Conservation (phyloP, 2,797 vertebrate genomes). For the Aulostomus chinensis region DNA sequence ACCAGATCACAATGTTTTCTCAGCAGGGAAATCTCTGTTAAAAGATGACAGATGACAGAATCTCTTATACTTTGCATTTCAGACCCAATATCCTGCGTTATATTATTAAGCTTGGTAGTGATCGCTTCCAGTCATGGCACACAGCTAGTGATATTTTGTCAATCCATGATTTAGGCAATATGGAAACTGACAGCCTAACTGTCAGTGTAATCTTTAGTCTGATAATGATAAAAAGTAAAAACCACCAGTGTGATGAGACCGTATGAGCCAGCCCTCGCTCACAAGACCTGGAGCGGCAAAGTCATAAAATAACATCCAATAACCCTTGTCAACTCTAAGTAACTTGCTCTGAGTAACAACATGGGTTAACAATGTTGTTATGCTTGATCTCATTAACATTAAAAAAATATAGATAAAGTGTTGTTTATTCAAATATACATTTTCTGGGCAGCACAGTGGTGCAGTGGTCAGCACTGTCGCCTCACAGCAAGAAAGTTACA, state of each 20-base stretch:
- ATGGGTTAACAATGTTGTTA: background rate
- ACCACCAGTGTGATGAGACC: background rate
- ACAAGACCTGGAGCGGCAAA: background rate
- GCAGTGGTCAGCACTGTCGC: too few species aligned
- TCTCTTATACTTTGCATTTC: slow-evolving; percentile 11
- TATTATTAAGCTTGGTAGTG: slow-evolving; percentile 10
- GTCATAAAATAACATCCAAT: slow-evolving; percentile 5
- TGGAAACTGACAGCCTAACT: slow-evolving; percentile 29
- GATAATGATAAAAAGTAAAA: slow-evolving; percentile 14
- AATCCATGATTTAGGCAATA: slow-evolving; percentile 36
- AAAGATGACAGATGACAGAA: slow-evolving; percentile 1
- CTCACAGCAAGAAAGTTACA: too few species aligned
- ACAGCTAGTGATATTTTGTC: slow-evolving; percentile 39
- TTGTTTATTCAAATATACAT: too few species aligned
- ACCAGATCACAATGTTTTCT: background rate
- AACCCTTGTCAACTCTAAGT: background rate
- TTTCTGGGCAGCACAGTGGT: too few species aligned
- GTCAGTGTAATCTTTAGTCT: slow-evolving; percentile 20
- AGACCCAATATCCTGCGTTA: slow-evolving; percentile 1
- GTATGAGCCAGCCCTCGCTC: slow-evolving; percentile 1
- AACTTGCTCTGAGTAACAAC: slow-evolving; percentile 7
- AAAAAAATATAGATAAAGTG: too few species aligned
- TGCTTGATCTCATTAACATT: too few species aligned
- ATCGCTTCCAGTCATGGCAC: slow-evolving; percentile 20
- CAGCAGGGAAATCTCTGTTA: background rate